phyloP scores from a whole-genome alignment of 2,797 vertebrate genomes.

The Scomberomorus guttatus region DNA sequence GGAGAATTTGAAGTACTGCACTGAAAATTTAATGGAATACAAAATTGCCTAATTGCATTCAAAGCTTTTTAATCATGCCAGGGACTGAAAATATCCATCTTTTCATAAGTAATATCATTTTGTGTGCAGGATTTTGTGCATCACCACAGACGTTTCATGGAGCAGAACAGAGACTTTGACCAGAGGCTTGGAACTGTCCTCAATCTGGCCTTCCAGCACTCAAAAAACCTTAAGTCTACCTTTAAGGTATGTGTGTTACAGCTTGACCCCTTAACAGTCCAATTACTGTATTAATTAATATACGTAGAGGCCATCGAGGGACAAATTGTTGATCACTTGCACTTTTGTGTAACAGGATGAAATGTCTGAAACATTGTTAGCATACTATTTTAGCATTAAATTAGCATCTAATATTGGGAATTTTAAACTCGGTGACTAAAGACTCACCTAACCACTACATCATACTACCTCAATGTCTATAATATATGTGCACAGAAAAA shows the following conservation, averaged over 20 bases:
- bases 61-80: slow-evolving; percentile 24
- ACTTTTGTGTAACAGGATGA: not conserved
- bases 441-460: not conserved
- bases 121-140: slow-evolving; percentile 84
- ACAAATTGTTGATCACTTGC: not conserved
- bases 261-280: not conserved
- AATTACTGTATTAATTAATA: not conserved
- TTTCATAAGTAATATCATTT: slow-evolving; percentile 27
- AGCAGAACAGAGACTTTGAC: slow-evolving; percentile 88
- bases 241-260: slow-evolving; percentile 82
- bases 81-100: not conserved
- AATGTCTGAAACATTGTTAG: not conserved
- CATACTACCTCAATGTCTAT: not conserved
- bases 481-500: not conserved
- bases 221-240: slow-evolving; percentile 84
- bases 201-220: slow-evolving; percentile 88
- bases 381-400: too few relatives aligned
- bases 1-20: slow-evolving; percentile 5
- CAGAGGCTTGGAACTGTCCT: slow-evolving; percentile 87
- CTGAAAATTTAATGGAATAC: slow-evolving; percentile 23
- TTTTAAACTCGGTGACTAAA: not conserved
- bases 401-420: not conserved
- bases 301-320: not conserved
- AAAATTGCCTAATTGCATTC: slow-evolving; percentile 19
- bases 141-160: slow-evolving; percentile 83